These are phyloP conservation scores for Lasaia peninsularis DNA, from an alignment of 1,140 invertebrate species.

Conservation along the genomic window DNA sequence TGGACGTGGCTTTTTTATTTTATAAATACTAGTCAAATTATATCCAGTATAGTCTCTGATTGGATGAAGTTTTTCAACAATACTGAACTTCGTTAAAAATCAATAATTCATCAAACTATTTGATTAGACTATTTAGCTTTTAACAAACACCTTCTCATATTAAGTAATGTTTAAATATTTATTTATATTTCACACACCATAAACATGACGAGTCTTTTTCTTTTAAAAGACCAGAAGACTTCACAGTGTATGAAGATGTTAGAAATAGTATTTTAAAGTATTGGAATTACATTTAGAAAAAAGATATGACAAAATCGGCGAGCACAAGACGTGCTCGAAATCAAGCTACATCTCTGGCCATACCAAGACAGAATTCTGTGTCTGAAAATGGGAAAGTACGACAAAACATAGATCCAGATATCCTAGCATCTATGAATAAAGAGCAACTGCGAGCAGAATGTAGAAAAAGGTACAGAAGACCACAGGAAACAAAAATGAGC, in stretches of 20 bases:
- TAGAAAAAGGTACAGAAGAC: conserved; percentile 79
- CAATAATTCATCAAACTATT: conserved; percentile 27
- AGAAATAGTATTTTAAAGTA: conserved; percentile 23
- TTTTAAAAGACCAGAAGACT: conserved; percentile 14
- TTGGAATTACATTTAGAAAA: conserved; percentile 30
- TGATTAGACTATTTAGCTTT: conserved; percentile 1
- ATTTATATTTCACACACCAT: background rate
- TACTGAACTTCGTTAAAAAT: conserved; percentile 33
- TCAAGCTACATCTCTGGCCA: conserved; percentile 56
- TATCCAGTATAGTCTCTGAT: conserved; percentile 23
- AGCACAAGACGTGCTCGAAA: conserved; percentile 63
- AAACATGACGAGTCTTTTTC: background rate
- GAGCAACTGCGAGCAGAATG: conserved; percentile 80
- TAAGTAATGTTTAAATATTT: conserved; percentile 1
- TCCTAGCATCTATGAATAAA: conserved; percentile 78
- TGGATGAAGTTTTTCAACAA: conserved; percentile 26
- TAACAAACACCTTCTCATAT: background rate
- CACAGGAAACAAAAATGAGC: conserved; percentile 80
- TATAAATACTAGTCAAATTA: conserved; percentile 34
- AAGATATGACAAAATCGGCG: conserved; percentile 49
- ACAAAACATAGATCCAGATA: conserved; percentile 66
- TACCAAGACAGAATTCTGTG: conserved; percentile 63
- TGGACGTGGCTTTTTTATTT: conserved; percentile 63
- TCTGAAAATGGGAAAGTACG: conserved; percentile 63
- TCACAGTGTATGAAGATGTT: conserved; percentile 14